These are phyloP conservation scores for Apotomis betuletana DNA, from an alignment of 2,888 invertebrate genomes.

Conservation along the genomic window DNA sequence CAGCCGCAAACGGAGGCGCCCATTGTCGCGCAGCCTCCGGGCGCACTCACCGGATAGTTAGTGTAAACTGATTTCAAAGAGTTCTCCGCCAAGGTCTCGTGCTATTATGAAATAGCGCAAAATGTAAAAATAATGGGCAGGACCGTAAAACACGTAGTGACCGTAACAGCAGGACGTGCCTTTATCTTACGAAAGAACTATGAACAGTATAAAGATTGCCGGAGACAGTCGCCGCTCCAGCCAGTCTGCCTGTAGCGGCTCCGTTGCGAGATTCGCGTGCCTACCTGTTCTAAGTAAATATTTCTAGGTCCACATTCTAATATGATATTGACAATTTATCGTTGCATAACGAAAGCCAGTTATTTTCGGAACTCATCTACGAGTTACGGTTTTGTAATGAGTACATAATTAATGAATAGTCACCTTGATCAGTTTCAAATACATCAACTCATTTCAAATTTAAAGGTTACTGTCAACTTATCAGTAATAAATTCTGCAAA, in stretches of 20 bases:
- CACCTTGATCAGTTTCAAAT: not conserved
- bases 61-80: conserved; percentile 47
- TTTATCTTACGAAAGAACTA: conserved; percentile 55
- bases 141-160: conserved; percentile 55
- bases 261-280: conserved; percentile 4
- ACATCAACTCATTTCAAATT: not conserved
- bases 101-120: conserved; percentile 60
- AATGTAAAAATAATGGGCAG: conserved; percentile 65
- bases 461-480: not conserved
- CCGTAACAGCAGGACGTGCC: conserved; percentile 59
- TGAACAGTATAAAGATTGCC: conserved; percentile 43
- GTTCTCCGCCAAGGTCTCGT: conserved; percentile 55
- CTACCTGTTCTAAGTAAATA: not conserved
- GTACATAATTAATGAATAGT: not conserved
- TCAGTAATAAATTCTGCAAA: not conserved
- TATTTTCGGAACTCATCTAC: not conserved
- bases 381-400: not conserved
- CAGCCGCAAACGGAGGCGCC: conserved; percentile 22
- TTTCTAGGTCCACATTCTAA: not conserved
- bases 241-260: not conserved
- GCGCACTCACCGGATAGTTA: conserved; percentile 51
- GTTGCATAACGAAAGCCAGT: not conserved
- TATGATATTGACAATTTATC: not conserved
- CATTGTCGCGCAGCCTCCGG: conserved; percentile 43
- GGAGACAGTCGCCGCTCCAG: conserved; percentile 2